phyloP scores from a whole-genome alignment of 1,140 invertebrate genomes.

The Drosophila bocqueti region DNA sequence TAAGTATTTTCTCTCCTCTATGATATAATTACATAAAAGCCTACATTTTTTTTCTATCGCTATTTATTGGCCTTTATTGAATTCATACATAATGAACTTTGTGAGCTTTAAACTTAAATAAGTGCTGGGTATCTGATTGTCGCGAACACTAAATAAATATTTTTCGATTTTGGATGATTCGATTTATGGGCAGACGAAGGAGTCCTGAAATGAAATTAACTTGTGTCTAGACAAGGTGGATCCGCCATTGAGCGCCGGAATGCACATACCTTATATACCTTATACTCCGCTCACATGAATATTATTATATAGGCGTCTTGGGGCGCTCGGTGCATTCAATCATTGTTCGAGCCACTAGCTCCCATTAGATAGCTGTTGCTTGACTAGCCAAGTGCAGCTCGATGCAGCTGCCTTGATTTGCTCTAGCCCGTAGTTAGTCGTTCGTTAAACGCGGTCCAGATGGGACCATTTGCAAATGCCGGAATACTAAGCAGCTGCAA shows the following conservation, averaged over 20 bases:
- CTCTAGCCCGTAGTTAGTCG: conserved; percentile 45
- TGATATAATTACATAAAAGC: too few relatives aligned
- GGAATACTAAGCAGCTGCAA: conserved; percentile 27
- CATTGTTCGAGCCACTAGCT: conserved; percentile 24
- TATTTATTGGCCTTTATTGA: too few relatives aligned
- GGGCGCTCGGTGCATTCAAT: conserved; percentile 40
- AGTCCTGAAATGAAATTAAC: conserved; percentile 71
- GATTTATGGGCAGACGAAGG: conserved; percentile 70
- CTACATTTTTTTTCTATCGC: too few relatives aligned
- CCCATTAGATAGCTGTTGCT: conserved; percentile 18
- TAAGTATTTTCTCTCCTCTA: too few relatives aligned
- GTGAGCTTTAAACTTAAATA: background rate
- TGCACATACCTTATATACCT: background rate
- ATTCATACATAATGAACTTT: too few relatives aligned
- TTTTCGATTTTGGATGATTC: conserved; percentile 50
- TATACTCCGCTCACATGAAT: background rate
- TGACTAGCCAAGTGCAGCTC: conserved; percentile 25
- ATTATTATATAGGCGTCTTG: conserved; percentile 36
- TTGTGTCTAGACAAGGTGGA: conserved; percentile 59
- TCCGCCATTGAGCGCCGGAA: background rate
- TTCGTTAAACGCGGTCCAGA: conserved; percentile 52
- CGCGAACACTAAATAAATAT: background rate
- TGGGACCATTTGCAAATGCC: conserved; percentile 40
- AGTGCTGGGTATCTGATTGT: conserved; percentile 6
- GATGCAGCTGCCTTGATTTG: conserved; percentile 34